Conservation (phyloP, 1,140 invertebrate species). For the Sinella curviseta region DNA sequence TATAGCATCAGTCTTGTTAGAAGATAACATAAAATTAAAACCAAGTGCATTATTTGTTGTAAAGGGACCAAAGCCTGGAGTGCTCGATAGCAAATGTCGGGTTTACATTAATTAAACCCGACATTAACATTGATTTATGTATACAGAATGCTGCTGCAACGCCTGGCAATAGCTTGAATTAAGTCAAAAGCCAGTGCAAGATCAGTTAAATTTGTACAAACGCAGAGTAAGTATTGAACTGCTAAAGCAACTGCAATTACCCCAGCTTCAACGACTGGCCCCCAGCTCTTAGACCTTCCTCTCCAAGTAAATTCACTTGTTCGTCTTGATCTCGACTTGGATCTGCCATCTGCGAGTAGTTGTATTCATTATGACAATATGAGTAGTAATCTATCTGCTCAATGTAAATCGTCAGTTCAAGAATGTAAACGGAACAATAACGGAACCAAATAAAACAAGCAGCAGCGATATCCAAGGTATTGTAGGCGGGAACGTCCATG, state of each 20-base stretch:
- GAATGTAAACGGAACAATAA: conserved; percentile 1
- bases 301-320: conserved; percentile 87
- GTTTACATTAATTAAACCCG: not conserved
- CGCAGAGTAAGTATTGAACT: not conserved
- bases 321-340: conserved; percentile 83
- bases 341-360: conserved; percentile 79
- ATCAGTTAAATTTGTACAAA: not conserved
- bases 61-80: conserved; percentile 21
- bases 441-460: not conserved
- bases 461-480: not conserved
- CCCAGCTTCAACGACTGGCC: conserved; percentile 92
- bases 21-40: conserved; percentile 25
- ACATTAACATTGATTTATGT: not conserved
- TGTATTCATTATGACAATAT: conserved; percentile 54
- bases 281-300: conserved; percentile 86
- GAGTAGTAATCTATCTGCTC: conserved; percentile 20
- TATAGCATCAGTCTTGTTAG: too few relatives aligned
- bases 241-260: conserved; percentile 61
- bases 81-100: not conserved
- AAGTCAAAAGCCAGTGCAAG: not conserved
- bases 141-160: not conserved
- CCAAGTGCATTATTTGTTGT: not conserved
- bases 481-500: too few relatives aligned
- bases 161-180: not conserved
- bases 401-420: not conserved